These are phyloP conservation scores for Chrysaora quinquecirrha DNA, from an alignment of 30 jellyfish, hydroid and myxozoan genomes.

Conservation along the genomic window DNA sequence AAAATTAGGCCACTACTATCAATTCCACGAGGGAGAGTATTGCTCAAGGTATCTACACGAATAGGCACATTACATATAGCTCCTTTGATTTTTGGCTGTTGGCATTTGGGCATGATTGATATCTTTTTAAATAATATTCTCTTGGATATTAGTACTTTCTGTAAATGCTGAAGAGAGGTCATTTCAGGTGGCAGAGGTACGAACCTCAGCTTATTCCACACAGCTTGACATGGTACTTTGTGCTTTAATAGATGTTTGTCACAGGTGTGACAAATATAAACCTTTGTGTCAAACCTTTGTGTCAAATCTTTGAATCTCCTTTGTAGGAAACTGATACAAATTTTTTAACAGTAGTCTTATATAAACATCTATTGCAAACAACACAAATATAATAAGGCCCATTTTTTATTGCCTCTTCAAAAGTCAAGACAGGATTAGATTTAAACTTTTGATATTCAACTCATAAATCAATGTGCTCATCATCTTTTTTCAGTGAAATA, in stretches of 20 bases:
- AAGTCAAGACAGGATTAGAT: background rate
- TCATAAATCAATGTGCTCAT: background rate
- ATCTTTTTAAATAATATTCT: slow-evolving; percentile 21
- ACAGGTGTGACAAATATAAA: slow-evolving; percentile 23
- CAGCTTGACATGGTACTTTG: slow-evolving; percentile 34
- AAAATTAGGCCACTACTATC: slow-evolving; percentile 2
- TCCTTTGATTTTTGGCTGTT: slow-evolving; percentile 34
- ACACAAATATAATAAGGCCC: slow-evolving; percentile 43
- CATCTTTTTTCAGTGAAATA: background rate
- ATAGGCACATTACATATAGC: slow-evolving; percentile 25
- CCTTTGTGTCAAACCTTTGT: slow-evolving; percentile 1
- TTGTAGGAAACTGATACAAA: background rate
- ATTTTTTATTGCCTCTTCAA: background rate
- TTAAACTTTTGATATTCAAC: background rate
- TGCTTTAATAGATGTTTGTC: background rate
- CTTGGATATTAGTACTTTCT: slow-evolving; percentile 1
- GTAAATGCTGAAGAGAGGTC: slow-evolving; percentile 1
- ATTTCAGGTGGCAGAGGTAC: background rate
- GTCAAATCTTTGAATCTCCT: background rate
- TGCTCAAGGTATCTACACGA: background rate
- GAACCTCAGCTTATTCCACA: background rate
- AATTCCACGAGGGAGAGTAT: slow-evolving; percentile 9
- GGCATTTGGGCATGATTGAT: slow-evolving; percentile 50
- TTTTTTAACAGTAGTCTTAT: slow-evolving; percentile 21
- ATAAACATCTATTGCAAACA: slow-evolving; percentile 34